Base-by-base conservation (phyloP, 1,140 invertebrate species). In the Agraylea sexmaculata region DNA sequence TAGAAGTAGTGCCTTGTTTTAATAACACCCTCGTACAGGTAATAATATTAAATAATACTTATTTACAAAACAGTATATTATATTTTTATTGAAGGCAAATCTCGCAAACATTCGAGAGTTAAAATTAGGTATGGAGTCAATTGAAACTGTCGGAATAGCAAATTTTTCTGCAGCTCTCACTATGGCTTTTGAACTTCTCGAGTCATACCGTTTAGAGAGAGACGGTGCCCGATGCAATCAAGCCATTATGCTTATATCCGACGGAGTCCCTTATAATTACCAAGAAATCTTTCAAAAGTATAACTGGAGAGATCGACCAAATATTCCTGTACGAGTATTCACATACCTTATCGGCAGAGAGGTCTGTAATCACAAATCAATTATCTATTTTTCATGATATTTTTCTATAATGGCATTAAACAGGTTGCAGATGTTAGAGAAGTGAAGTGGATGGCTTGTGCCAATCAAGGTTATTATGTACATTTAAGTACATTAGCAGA, bases 191-290 rank as follows among this genome's bases (percentile, higher is more conserved):
- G 77, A 88, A 53, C 64, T 94, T 11, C 69, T 96, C 23, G 73
- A 75, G 57, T 59, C 66, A 11, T 74, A 73, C 50, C 70, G 75
- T 49, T 61, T 58, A 46, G 62, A 68, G 42, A 66, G 60, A 31
- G 67, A 71, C 17, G 77, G 76, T n/a, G 75, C 77, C 15, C 65
- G 65, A 43, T 80, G 77, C 58, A 74, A 74, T 57, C 71, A 74
- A 65, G 93, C 92, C 7, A 98, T 99, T 52, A 98, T 99, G 93
- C 62, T 99, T 32, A 83, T 99, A 47, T 96, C 94, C 7, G 95
- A 99, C 67, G 95, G 94, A 17, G 87, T 94, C 15, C 91, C 94
- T 11, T 86, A 90, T 50, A 88, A 85, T 54, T 93, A 83, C 60
- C 81, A 91, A 53, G 82, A 90, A 50, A 79, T 96, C 31, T 97